Evolutionary conservation across 2,888 invertebrate species (phyloP), one percentile per base, ranked within the genome.

Genomic region (Cephus nigrinus): DNA sequence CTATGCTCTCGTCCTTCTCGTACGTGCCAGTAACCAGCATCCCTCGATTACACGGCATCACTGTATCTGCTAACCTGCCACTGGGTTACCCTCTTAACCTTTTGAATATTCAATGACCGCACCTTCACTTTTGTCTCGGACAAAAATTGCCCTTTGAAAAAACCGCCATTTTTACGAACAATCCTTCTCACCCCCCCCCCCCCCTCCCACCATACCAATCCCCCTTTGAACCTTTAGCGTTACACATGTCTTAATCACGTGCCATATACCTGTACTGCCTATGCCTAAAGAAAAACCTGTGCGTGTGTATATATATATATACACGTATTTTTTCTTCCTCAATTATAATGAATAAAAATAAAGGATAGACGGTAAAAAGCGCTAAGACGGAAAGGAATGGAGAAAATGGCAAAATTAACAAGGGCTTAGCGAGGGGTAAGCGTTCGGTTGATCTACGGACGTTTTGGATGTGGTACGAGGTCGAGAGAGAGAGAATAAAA

Each of bases 371-470:
- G 69, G 5, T 3, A 32, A 32, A 69, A 32, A 69, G 30, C 11
- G 32, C 30, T 12, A 30, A 32, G n/a, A 30, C 15, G 15, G 15
- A 40, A 32, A 11, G 11, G n/a, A 69, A 69, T 32, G 32, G 32
- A 30, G 30, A 69, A 69, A 69, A 69, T 32, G 32, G 69, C 5
- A 69, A 69, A 69, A 69, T 69, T 69, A 69, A 69, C 69, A 69
- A 69, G 30, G 69, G 31, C 32, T 69, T 30, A 32, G 31, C 69
- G 11, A 69, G 69, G 32, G 12, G 69, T 69, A 11, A 69, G n/a
- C 69, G 5, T 30, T 69, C 30, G 69, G 69, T 32, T 69, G 69
- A 69, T 69, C 12, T 69, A 69, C 4, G 15, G 69, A 69, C 69
- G 12, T n/a, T 69, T 4, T 12, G 30, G 30, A 69, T 40, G 69